Base-by-base conservation (phyloP, 2,888 invertebrate species). In the Alentia gelatinosa region DNA sequence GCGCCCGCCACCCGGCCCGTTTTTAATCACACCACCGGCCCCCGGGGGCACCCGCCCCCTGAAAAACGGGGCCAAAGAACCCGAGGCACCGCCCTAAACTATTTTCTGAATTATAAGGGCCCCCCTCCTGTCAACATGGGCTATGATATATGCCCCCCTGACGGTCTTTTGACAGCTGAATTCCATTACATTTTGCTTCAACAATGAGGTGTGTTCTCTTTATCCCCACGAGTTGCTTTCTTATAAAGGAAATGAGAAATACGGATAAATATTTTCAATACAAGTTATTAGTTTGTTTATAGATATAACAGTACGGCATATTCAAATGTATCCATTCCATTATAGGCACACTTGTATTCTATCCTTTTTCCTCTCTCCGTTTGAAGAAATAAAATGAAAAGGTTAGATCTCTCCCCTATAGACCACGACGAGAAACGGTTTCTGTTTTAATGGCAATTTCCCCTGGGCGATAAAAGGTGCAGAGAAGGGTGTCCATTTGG, bases 101-200 rank as follows among this genome's bases (percentile, higher is more conserved):
- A 79, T 79, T 79, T 79, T 79, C 79, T 79, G 39, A 79, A 79
- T 79, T 39, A 79, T 79, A 79, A 79, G 37, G 37, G n/a, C 7
- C 79, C 79, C 79, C 79, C 35, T 39, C 79, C 39, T 79, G 79
- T 39, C 79, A 79, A 35, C 79, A 15, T 15, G 37, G 23, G 12
- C 39, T 39, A 39, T 79, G 37, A 79, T 79, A 79, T 79, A 79
- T 79, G 19, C 19, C 19, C 39, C 15, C 79, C n/a, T 37, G n/a
- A 4, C 39, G n/a, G 39, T 15, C 35, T 35, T 79, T 23, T 79
- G 79, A 79, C 79, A 79, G 79, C 79, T 79, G 79, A 35, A 79
- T 79, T 79, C 79, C 79, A 79, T 37, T 79, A 3, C 79, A 79
- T 35, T 37, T 23, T 33, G 30, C 47, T 47, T n/a, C 7, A 12